Base-by-base conservation (phyloP, 2,888 invertebrate species). In the Cryptus armator region DNA sequence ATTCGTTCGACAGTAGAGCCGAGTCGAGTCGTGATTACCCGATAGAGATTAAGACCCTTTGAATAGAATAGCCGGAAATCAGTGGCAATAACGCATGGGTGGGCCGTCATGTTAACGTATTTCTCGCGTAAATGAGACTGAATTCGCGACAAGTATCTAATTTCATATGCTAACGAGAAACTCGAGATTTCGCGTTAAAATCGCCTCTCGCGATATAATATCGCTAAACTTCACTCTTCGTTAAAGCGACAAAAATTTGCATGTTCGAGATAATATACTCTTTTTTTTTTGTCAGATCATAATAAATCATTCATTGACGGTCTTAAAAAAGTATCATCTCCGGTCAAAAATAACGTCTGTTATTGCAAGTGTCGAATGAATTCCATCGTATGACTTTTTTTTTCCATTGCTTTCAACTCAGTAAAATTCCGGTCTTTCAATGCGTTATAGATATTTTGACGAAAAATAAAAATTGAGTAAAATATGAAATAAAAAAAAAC, bases 1-100 rank as follows among this genome's bases (percentile, higher is more conserved):
- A 62, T 62, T 37, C 37, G 6, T 7, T 3, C 37, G 37, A 37
- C 37, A 37, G 37, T 37, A 5, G 37, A 37, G 37, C 6, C 37
- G 37, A 37, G 37, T 37, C 37, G 37, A 37, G 51, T 7, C 19
- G 51, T 1, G 10, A 24, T 56, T 37, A 37, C 16, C 19, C 9
- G 56, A 56, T 4, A 56, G 56, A 56, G 24, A 56, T 56, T 56
- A 56, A 56, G 37, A 12, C 12, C 56, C 56, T 56, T 56, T 19
- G 10, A 3, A 24, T 56, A 9, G 19, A 56, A 56, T 56, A 16
- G 56, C 10, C 37, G 16, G 56, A 56, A 24, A 56, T 19, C 56
- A 19, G 56, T 24, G 56, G 19, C 19, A 24, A 10, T 1, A 56
- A 56, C 24, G 56, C 10, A 56, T 56, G 24, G 56, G 10, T 10